Evolutionary conservation across 2,888 invertebrate genomes (phyloP), one percentile per base, ranked within the genome.

Genomic region (Actias luna): DNA sequence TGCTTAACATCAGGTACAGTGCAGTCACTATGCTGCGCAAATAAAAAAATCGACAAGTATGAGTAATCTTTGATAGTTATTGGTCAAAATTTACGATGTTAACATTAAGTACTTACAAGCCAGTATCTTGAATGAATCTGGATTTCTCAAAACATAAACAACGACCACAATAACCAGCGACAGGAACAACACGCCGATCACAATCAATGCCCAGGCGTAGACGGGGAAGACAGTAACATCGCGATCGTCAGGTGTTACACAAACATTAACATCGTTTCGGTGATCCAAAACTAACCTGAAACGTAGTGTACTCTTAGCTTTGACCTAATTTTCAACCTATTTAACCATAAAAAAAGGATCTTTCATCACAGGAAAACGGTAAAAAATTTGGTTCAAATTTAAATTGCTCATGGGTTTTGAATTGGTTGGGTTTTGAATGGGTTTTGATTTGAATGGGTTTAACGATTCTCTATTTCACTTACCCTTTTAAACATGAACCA

Each of bases 401-500:
- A n/a, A n/a, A n/a, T n/a, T n/a, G n/a, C n/a, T n/a, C n/a, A n/a
- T n/a, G n/a, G n/a, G n/a, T n/a, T n/a, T n/a, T n/a, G n/a, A n/a
- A n/a, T n/a, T n/a, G n/a, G n/a, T n/a, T n/a, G n/a, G n/a, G n/a
- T n/a, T n/a, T n/a, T n/a, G n/a, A n/a, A n/a, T n/a, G n/a, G n/a
- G n/a, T n/a, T n/a, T n/a, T n/a, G n/a, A n/a, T n/a, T n/a, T n/a
- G n/a, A n/a, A n/a, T n/a, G n/a, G 12, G 12, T 33, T 33, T 33
- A 42, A 18, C 7, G 0, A 42, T 18, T 42, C 7, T 42, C 42
- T 42, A 18, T 42, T 42, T 25, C 25, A 52, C 74, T 69, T 65
- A 87, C 87, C 82, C 85, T 65, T 79, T 70, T 18, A 82, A 68
- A 66, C 89, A 89, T 0, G 73, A 63, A 39, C 89, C 89, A 66